These are phyloP conservation scores for Phodopus roborovskii DNA, from an alignment of 2,113 vertebrate genomes.

Conservation along the genomic window DNA sequence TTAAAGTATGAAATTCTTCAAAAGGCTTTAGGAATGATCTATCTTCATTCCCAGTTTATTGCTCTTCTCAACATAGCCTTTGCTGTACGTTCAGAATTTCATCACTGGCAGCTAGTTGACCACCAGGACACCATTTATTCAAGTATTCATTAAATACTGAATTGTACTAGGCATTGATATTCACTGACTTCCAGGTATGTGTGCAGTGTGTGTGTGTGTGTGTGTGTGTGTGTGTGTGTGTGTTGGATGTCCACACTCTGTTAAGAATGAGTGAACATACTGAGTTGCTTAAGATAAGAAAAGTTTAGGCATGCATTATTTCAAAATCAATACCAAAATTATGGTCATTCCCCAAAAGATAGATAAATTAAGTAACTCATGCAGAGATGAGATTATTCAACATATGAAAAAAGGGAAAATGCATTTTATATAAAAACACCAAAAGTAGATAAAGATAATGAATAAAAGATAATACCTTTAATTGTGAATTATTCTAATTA, in stretches of 20 bases:
- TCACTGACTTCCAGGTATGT: background rate
- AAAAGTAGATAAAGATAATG: slow-evolving; percentile 36
- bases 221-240: background rate
- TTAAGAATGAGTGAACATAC: slow-evolving; percentile 15
- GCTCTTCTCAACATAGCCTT: background rate
- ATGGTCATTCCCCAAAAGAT: slow-evolving; percentile 51
- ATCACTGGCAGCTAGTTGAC: background rate
- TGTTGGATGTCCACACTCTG: background rate
- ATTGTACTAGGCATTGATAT: background rate
- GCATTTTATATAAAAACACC: slow-evolving; percentile 33
- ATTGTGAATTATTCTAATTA: slow-evolving; percentile 55
- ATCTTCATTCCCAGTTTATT: background rate
- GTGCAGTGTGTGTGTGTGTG: background rate
- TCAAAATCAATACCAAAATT: slow-evolving; percentile 69
- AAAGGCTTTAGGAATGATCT: fast-evolving
- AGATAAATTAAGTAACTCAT: slow-evolving; percentile 35
- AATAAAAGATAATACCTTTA: slow-evolving; percentile 57
- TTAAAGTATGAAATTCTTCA: background rate
- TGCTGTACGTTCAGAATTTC: background rate
- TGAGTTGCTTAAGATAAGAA: background rate
- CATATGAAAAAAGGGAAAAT: background rate
- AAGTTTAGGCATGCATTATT: slow-evolving; percentile 14
- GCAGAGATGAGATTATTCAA: slow-evolving; percentile 47
- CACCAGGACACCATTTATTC: background rate
- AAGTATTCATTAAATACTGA: background rate